Base-by-base conservation (phyloP, 2,113 vertebrate genomes). In the Corythornis madagascariensis region DNA sequence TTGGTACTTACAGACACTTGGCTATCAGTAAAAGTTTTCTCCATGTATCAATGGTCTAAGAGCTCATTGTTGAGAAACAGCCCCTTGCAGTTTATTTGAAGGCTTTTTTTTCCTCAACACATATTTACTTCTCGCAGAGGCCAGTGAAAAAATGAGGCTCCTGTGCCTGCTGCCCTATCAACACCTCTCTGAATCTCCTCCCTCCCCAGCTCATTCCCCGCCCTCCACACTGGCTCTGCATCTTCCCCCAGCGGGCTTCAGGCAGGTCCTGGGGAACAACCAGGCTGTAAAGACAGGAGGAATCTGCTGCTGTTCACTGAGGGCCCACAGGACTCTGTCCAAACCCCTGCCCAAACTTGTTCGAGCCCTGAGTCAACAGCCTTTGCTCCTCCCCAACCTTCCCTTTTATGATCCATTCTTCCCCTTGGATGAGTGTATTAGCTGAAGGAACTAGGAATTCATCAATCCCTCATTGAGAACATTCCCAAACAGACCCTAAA, bases 21-120 rank as follows among this genome's bases (percentile, higher is more conserved):
- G 91, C 91, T 97, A 96, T 97, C 96, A 89, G 97, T 98, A 96
- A 98, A 98, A 97, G 97, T 97, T 98, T 98, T 97, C 98, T 99
- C 98, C 98, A 98, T 99, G 98, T 98, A 96, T 95, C 95, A 91
- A 83, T 86, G 42, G 77, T 96, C 92, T 95, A 95, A 89, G n/a
- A 94, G 67, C 75, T 97, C 97, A 96, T 97, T 93, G 93, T 91
- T 95, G 92, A 78, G 88, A 63, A 93, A 75, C 79, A 89, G 73
- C 40, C 69, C 88, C 91, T 90, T 72, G 75, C 80, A 91, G 33
- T 95, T 92, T 73, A 87, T 64, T 64, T 60, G 45, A 59, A 90
- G 0, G 11, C 22, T 73, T 69, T 89, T 90, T 84, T 69, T 89
- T 89, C 82, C 93, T 95, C 69, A 91, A 96, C 63, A 92, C 90